Evolutionary conservation across 2,797 vertebrate species (phyloP).

Genomic region (Cygnus olor): DNA sequence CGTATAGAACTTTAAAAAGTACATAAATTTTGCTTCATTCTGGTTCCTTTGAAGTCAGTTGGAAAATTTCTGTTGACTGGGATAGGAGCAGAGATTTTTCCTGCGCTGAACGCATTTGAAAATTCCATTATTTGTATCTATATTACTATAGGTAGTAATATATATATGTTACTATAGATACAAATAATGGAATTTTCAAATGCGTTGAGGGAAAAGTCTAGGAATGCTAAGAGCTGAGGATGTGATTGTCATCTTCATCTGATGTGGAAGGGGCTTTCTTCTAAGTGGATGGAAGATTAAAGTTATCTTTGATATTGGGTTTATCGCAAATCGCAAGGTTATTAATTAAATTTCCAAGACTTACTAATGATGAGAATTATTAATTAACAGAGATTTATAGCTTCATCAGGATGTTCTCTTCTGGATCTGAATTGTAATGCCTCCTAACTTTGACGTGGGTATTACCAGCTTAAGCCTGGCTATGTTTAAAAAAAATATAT

Average conservation of each 20-base stretch:
- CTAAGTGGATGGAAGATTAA: neutral
- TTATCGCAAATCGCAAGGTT: slow-evolving; percentile 26
- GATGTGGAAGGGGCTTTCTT: neutral
- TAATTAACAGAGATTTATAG: neutral
- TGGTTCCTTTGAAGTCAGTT: neutral
- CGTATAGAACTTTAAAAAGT: neutral
- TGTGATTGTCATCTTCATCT: neutral
- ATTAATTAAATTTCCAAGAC: slow-evolving; percentile 14
- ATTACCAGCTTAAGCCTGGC: neutral
- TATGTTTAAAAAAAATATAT: neutral
- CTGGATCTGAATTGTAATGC: neutral
- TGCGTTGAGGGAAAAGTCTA: neutral
- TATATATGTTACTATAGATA: too few relatives aligned
- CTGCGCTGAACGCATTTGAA: neutral
- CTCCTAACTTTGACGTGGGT: neutral
- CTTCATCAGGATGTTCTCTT: neutral
- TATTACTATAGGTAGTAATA: too few relatives aligned
- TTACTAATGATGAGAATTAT: slow-evolving; percentile 22
- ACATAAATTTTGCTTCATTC: neutral
- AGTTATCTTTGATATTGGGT: neutral
- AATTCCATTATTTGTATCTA: neutral
- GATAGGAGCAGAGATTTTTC: neutral
- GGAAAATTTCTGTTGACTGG: neutral
- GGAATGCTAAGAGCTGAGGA: neutral
- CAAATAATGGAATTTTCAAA: too few relatives aligned